Evolutionary conservation across 2,113 vertebrate genomes (phyloP), one percentile per base, ranked within the genome.

Genomic region (Telmatochromis sp.): DNA sequence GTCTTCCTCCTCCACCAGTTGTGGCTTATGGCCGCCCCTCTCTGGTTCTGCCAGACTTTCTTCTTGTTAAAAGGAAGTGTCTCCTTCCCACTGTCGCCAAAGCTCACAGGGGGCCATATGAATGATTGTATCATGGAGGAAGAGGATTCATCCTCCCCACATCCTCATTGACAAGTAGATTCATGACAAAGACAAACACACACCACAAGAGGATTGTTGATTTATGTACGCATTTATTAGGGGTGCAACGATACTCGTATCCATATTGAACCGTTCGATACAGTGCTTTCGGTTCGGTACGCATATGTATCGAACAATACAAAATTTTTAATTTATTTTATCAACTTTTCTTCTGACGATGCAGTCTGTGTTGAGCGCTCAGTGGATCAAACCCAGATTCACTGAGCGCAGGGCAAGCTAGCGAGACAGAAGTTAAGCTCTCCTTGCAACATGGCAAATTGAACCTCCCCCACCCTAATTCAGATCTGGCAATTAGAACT

Each of bases 311-410:
- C 3, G 1, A 51, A 51, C 49, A 51, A 51, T 51, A 51, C 49
- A 51, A 9, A 51, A n/a, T 51, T n/a, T 51, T 51, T 0, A 5
- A 51, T 51, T 0, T 51, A n/a, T 51, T 51, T 51, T 0, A 51
- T 51, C 49, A 51, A 51, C 49, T 51, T 51, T 51, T 2, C 49
- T n/a, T 51, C 49, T 51, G 47, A 19, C 17, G 2, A 51, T 19
- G 47, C 17, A 1, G 17, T 51, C 17, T 51, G 17, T 51, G 47
- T 51, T 51, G 47, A 51, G 47, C 0, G 7, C 7, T 51, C 47
- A 51, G 17, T 49, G 17, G 17, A 51, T 51, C 3, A 2, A 49
- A 49, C 47, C 2, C 47, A 49, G 47, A 49, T 19, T 19, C 47
- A 19, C 47, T 49, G 17, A 49, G 17, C 47, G 4, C 0, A 49